Evolutionary conservation across 2,797 vertebrate species (phyloP), one percentile per base, ranked within the genome.

Genomic region (Neoniphon sammara): DNA sequence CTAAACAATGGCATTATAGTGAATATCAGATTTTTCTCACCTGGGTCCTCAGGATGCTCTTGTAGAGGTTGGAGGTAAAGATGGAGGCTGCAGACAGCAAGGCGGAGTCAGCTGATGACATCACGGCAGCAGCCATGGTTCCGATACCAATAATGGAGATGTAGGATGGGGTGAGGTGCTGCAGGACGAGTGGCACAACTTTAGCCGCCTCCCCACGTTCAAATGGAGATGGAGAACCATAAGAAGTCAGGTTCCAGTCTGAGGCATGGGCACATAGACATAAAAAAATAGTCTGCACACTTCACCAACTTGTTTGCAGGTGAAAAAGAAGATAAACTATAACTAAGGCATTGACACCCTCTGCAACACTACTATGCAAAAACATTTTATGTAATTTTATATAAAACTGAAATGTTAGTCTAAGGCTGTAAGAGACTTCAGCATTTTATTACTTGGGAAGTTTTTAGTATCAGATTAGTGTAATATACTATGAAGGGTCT

Each of bases 71-170:
- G 73, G 83, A 86, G 76, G 88, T 81, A 82, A 92, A 90, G 64
- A 91, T 85, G 64, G 84, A 89, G 50, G 90, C 90, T 7, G 81
- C 85, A 25, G 91, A 89, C 30, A 92, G 78, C 8, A 93, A 55
- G 2, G 89, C 89, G 0, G 90, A 92, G 82, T 93, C 92, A 1
- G 88, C 84, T 70, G 88, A 91, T 14, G 85, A 88, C 78, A 88
- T 87, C 66, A 92, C 90, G 0, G 89, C 91, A 2, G 88, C 87
- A 0, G 80, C 85, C 62, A 92, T 85, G 23, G 85, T 85, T 39
- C 91, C 91, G 17, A 90, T 88, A 7, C 78, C 58, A 0, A 84
- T 53, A 30, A 85, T 79, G 69, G 87, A 89, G 78, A 92, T 66
- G 53, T 84, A 75, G 4, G 49, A 64, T 0, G 85, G 89, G 31